Percentiles rank a stretch among this genome's conserved stretches.
These are phyloP conservation scores for Malaclemys terrapin DNA, from an alignment of 2,113 vertebrate species.

Conservation along the genomic window DNA sequence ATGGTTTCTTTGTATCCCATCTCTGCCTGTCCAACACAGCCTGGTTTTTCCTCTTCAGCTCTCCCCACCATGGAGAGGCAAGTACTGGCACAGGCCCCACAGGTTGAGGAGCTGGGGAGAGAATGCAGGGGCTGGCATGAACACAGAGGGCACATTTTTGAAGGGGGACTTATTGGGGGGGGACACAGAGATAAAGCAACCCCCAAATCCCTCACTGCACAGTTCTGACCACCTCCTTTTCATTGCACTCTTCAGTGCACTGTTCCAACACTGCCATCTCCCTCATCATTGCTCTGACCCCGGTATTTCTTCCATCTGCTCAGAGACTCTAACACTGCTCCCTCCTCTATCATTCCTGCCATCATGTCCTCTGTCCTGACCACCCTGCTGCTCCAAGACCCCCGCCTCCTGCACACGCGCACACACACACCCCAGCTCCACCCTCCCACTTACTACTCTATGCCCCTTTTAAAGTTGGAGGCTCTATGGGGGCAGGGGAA, in stretches of 20 bases:
- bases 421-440: no score
- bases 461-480: no score
- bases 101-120: neutral
- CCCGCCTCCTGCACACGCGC: rapidly evolving
- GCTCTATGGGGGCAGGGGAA: no score
- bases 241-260: neutral
- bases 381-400: no score
- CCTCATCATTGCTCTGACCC: neutral
- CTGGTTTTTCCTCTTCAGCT: neutral
- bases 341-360: neutral
- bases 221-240: neutral
- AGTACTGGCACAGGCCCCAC: neutral
- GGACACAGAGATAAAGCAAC: neutral
- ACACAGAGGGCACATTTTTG: neutral
- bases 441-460: no score
- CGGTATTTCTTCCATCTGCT: no score
- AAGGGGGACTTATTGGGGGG: neutral
- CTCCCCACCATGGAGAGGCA: neutral
- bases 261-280: neutral
- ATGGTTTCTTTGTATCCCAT: no score
- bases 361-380: no score
- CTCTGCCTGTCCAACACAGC: no score
- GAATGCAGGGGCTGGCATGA: neutral
- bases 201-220: neutral
- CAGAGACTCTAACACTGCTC: neutral